Evolutionary conservation across 2,113 vertebrate species (phyloP), one percentile per base, ranked within the genome.

Genomic region (Phylloscopus trochiloides): DNA sequence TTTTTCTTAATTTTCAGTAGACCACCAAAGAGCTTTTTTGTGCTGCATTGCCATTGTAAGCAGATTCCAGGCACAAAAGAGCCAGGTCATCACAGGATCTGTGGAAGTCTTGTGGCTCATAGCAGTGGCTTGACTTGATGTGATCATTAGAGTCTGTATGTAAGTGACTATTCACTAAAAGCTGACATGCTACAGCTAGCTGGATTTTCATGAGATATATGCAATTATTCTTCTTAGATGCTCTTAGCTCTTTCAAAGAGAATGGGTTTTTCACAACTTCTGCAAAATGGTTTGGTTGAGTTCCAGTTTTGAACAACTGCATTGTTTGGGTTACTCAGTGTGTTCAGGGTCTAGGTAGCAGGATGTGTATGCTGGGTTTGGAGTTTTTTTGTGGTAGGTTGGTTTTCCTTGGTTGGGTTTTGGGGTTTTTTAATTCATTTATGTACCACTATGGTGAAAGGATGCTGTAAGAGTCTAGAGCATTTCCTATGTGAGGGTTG

Each of bases 331-430:
- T 85, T 73, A 28, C 21, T 62, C 34, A 38, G 6, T 32, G 19
- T 47, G 20, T 57, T 86, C 20, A 17, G 42, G 13, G 14, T n/a
- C 45, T 55, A 1, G 14, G 34, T 62, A 42, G 25, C 42, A 51
- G 10, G 8, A 29, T 34, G 15, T 21, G 12, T 54, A 29, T 0
- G 0, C 8, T 88, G 26, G 2, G 11, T 7, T 21, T 14, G 8
- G 16, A 31, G 1, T 1, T 10, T 51, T 66, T 51, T 29, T 32
- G n/a, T 61, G 22, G 6, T 70, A 17, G n/a, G 4, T 11, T 70
- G 55, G 14, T 36, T 68, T 76, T n/a, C 16, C 29, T 5, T 59
- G 4, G 5, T 34, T 29, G 32, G 7, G 4, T 51, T 47, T 51
- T 19, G 10, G 2, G 13, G 3, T 3, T 43, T 67, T 52, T 40